Evolutionary conservation across 2,797 vertebrate genomes (phyloP), one percentile per base, ranked within the genome.

Genomic region (Rhinophrynus dorsalis): DNA sequence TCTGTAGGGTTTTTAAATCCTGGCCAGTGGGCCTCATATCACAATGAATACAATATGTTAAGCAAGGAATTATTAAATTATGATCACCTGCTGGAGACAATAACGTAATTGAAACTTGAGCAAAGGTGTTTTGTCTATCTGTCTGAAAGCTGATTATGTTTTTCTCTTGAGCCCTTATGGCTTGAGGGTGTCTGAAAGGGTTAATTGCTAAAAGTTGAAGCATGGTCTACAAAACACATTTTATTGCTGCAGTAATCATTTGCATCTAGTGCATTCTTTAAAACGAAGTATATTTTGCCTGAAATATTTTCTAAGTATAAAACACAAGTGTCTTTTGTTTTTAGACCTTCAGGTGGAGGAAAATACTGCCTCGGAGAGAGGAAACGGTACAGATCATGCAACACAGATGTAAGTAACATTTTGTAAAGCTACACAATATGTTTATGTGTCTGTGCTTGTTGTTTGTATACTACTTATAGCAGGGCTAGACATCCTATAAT

Each of bases 361-460:
- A 98, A 95, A 84, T 99, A 99, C 24, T 99, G 97, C 81, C 95
- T 99, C 47, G 97, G 97, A 44, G 96, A 98, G 87, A 94, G 97
- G 80, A 98, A 97, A 72, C 91, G 95, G 20, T 98, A 98, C 83
- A 93, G 96, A 68, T 99, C 97, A 23, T 98, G 97, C 79, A 97
- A 97, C 87, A 98, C 92, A 1, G 94, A 97, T 68, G 97, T 99
- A 89, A 97, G 97, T 98, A 82, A 81, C n/a, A n/a, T n/a, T n/a
- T n/a, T n/a, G n/a, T n/a, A n/a, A n/a, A n/a, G n/a, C n/a, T n/a
- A n/a, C n/a, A n/a, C n/a, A n/a, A n/a, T n/a, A n/a, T n/a, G n/a
- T n/a, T n/a, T n/a, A n/a, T n/a, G n/a, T n/a, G n/a, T n/a, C n/a
- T n/a, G n/a, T n/a, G n/a, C n/a, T n/a, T n/a, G n/a, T n/a, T n/a